Conservation (phyloP, 1,140 invertebrate genomes). For the Zaprionus taronus region DNA sequence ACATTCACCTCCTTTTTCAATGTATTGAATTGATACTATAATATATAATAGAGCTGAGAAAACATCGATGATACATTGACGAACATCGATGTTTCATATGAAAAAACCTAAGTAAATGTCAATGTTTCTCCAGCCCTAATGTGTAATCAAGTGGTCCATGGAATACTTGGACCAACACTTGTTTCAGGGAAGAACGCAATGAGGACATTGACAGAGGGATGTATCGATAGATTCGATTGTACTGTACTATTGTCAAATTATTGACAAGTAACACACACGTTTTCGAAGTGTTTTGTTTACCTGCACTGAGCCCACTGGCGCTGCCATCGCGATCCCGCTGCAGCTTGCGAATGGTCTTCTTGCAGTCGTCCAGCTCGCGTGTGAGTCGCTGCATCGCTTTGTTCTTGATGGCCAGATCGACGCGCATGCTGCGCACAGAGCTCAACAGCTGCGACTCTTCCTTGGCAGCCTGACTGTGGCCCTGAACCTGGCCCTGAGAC, state of each 20-base stretch:
- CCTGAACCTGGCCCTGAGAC: slow-evolving; percentile 5
- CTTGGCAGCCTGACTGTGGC: slow-evolving; percentile 78
- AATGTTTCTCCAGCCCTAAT: too few relatives aligned
- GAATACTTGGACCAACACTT: too few relatives aligned
- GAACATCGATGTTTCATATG: too few relatives aligned
- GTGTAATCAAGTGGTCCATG: too few relatives aligned
- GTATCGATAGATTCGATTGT: background rate
- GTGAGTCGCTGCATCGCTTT: slow-evolving; percentile 89
- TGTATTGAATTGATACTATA: too few relatives aligned
- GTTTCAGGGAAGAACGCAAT: too few relatives aligned
- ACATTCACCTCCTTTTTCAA: too few relatives aligned
- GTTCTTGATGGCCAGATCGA: slow-evolving; percentile 90
- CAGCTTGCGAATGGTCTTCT: slow-evolving; percentile 89
- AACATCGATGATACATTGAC: too few relatives aligned
- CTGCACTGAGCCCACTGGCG: slow-evolving; percentile 74
- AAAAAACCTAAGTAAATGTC: too few relatives aligned
- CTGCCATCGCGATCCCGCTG: slow-evolving; percentile 89
- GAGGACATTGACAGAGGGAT: too few relatives aligned
- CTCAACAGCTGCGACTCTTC: slow-evolving; percentile 91
- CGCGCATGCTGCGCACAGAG: slow-evolving; percentile 90
- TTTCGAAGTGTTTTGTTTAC: background rate
- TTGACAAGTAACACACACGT: too few relatives aligned
- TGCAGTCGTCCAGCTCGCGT: slow-evolving; percentile 90
- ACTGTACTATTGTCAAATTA: background rate
- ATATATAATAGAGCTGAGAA: too few relatives aligned